These are phyloP conservation scores for Ptychodera flava DNA, from an alignment of 35 echinoderm and acorn worm species.

Conservation along the genomic window DNA sequence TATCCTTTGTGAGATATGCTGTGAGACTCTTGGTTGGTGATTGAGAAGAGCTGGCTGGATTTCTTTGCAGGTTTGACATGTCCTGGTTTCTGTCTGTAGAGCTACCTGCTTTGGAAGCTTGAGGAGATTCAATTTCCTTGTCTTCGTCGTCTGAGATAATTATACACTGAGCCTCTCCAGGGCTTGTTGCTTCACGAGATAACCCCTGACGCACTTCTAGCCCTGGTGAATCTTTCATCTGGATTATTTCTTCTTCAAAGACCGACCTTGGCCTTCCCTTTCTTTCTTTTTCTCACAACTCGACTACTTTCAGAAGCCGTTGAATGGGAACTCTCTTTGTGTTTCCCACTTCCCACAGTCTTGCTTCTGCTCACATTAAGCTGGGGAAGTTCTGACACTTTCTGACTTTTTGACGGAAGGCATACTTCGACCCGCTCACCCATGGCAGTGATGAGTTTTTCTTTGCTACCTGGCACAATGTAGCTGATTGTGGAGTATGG, in stretches of 20 bases:
- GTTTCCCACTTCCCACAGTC: too few species aligned
- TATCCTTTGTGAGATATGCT: neutral
- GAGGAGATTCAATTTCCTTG: neutral
- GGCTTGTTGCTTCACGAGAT: too few species aligned
- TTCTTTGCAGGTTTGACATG: neutral
- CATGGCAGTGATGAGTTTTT: neutral
- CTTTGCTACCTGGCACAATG: conserved; percentile 59
- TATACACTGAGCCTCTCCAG: neutral
- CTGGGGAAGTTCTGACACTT: neutral
- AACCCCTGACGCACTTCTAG: neutral
- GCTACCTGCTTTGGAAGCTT: neutral
- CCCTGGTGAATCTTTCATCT: neutral
- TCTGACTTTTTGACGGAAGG: neutral
- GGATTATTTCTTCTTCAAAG: neutral
- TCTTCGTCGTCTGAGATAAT: neutral
- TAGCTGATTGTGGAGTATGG: conserved; percentile 92
- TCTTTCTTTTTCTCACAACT: neutral
- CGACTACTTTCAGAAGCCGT: too few species aligned
- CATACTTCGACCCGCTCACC: neutral
- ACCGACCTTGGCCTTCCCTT: neutral
- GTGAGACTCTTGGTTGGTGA: neutral
- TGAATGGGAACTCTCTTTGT: too few species aligned
- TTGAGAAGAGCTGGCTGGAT: neutral
- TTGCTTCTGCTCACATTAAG: too few species aligned
- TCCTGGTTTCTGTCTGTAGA: neutral